A percentile compares a stretch with the other conserved stretches of the same genome.
Evolutionary conservation across 2,113 vertebrate species (phyloP).

Genomic region (Bufo bufo): DNA sequence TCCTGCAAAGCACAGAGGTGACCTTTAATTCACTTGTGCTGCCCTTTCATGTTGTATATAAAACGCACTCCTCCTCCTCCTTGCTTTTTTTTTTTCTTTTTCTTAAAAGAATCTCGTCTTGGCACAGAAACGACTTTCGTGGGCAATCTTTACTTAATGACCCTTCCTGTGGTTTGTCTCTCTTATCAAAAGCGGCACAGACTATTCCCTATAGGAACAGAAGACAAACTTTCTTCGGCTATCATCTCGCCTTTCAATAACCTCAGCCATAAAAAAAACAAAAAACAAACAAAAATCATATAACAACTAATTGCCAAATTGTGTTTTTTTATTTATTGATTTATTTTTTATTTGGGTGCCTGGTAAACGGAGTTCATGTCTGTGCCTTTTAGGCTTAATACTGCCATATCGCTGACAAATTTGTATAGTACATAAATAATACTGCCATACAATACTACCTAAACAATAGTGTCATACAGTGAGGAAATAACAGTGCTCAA

Average conservation of each 20-base stretch:
- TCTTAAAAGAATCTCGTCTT: constrained; percentile 45
- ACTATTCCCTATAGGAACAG: neutral
- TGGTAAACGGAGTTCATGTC: neutral
- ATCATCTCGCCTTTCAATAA: neutral
- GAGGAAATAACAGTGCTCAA: neutral
- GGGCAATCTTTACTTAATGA: constrained; percentile 58
- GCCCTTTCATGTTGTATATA: constrained; percentile 76
- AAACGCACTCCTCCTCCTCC: constrained; percentile 54
- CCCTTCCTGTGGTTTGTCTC: constrained; percentile 36
- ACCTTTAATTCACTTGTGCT: constrained; percentile 80
- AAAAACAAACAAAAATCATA: neutral
- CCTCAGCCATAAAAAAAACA: neutral
- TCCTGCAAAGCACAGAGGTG: constrained; percentile 74
- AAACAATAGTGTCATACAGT: neutral
- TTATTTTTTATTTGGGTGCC: neutral
- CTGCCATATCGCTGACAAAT: no score
- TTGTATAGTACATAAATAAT: neutral
- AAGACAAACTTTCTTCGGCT: neutral
- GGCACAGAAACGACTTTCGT: constrained; percentile 61
- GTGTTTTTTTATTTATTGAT: neutral
- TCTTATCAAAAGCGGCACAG: constrained; percentile 14
- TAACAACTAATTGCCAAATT: neutral
- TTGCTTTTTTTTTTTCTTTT: constrained; percentile 1
- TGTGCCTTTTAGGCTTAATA: no score
- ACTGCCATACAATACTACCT: neutral